A percentile compares a stretch with the other conserved stretches of the same genome.
Evolutionary conservation across 1,140 invertebrate genomes (phyloP).

Genomic region (Zeugodacus cucurbitae): DNA sequence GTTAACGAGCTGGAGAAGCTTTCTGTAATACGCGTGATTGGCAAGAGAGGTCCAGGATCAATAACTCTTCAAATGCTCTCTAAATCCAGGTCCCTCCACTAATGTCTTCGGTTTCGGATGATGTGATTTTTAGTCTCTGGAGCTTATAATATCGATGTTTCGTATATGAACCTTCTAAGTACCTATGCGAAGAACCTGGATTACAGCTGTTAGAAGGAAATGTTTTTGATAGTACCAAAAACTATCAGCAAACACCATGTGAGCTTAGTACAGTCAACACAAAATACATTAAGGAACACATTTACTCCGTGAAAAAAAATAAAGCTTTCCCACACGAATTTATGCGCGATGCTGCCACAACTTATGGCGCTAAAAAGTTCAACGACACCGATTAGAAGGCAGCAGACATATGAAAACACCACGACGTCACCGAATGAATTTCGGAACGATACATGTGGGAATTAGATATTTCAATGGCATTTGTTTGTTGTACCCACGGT

Average conservation of each 20-base stretch:
- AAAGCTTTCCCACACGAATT: not conserved
- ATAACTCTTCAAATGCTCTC: too few relatives aligned
- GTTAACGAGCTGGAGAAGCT: too few relatives aligned
- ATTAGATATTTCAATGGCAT: not conserved
- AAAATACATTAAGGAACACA: not conserved
- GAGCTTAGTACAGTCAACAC: not conserved
- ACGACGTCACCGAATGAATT: not conserved
- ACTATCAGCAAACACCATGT: not conserved
- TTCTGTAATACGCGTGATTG: too few relatives aligned
- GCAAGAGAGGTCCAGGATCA: too few relatives aligned
- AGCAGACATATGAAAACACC: not conserved
- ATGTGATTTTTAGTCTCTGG: too few relatives aligned
- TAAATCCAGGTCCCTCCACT: too few relatives aligned
- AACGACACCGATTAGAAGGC: conserved; percentile 1
- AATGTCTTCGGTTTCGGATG: too few relatives aligned
- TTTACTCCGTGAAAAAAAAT: not conserved
- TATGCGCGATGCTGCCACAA: not conserved
- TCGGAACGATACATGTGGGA: not conserved
- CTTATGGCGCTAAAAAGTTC: conserved; percentile 17
- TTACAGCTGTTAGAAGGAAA: too few relatives aligned
- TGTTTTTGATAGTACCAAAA: not conserved
- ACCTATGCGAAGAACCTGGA: too few relatives aligned
- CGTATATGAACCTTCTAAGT: too few relatives aligned
- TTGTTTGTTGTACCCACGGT: not conserved
- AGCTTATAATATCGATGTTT: too few relatives aligned